phyloP scores from a whole-genome alignment of 2,888 invertebrate species.

The Notodonta dromedarius region DNA sequence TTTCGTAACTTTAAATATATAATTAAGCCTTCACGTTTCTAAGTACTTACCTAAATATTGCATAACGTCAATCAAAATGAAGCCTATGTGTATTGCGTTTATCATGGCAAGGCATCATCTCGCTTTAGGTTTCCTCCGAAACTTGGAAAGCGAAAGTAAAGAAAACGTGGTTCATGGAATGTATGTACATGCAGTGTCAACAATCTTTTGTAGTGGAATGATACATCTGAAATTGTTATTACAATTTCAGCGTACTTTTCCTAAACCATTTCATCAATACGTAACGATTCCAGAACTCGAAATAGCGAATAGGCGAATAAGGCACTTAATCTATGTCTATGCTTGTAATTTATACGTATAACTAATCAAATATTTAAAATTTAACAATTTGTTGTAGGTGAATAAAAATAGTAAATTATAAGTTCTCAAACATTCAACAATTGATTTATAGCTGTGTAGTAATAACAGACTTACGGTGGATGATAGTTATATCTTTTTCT shows the following conservation, averaged over 20 bases:
- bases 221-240: slow-evolving; percentile 16
- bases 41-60: slow-evolving; percentile 1
- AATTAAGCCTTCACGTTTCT: not conserved
- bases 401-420: not conserved
- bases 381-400: not conserved
- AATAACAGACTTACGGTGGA: slow-evolving; percentile 93
- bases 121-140: slow-evolving; percentile 71
- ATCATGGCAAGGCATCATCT: slow-evolving; percentile 49
- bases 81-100: slow-evolving; percentile 24
- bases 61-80: slow-evolving; percentile 31
- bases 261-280: slow-evolving; percentile 6
- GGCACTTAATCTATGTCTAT: slow-evolving; percentile 60
- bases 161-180: slow-evolving; percentile 15
- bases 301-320: slow-evolving; percentile 35
- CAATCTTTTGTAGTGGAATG: slow-evolving; percentile 11
- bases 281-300: slow-evolving; percentile 6
- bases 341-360: not conserved
- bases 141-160: slow-evolving; percentile 66
- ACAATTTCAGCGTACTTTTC: slow-evolving; percentile 17
- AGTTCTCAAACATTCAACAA: not conserved
- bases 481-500: slow-evolving; percentile 87
- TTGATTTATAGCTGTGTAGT: slow-evolving; percentile 88
- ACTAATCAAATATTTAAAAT: not conserved
- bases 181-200: slow-evolving; percentile 7
- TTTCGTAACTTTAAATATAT: not conserved